Percentiles rank a stretch among this genome's conserved stretches.
Evolutionary conservation across 2,113 vertebrate species (phyloP).

Genomic region (Anser brachyrhynchus): DNA sequence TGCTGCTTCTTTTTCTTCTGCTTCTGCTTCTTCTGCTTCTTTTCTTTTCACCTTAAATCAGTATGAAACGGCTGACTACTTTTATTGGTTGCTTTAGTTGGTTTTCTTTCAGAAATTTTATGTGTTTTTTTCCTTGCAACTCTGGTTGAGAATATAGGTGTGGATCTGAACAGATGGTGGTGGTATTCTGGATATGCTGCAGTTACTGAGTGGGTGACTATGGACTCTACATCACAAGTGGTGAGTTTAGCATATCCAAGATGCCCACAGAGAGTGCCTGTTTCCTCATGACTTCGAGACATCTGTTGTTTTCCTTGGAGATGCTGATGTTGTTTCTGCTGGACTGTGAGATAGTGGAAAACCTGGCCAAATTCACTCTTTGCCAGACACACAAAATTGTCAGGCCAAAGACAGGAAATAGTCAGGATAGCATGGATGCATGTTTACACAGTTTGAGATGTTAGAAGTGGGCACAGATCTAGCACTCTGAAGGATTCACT

Average conservation of each 20-base stretch:
- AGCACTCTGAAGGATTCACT: background rate
- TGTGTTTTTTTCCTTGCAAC: background rate
- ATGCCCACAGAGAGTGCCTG: background rate
- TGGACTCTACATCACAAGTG: background rate
- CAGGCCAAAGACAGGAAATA: background rate
- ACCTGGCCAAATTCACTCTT: background rate
- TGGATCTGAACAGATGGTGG: background rate
- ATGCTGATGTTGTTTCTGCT: background rate
- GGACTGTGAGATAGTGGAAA: background rate
- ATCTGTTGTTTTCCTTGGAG: slow-evolving; percentile 17
- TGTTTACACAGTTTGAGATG: background rate
- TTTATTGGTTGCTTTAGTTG: background rate
- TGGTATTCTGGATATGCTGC: background rate
- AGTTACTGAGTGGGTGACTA: background rate
- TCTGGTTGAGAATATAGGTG: background rate
- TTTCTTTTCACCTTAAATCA: background rate
- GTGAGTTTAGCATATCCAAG: background rate
- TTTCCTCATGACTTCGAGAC: background rate
- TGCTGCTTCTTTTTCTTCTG: too few relatives aligned
- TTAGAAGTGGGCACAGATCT: background rate
- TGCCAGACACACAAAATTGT: background rate
- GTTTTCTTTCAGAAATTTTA: background rate
- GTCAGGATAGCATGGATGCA: background rate
- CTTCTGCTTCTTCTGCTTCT: too few relatives aligned
- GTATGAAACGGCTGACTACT: background rate